phyloP scores from a whole-genome alignment of 2,797 vertebrate genomes.

The Micromesistius poutassou region DNA sequence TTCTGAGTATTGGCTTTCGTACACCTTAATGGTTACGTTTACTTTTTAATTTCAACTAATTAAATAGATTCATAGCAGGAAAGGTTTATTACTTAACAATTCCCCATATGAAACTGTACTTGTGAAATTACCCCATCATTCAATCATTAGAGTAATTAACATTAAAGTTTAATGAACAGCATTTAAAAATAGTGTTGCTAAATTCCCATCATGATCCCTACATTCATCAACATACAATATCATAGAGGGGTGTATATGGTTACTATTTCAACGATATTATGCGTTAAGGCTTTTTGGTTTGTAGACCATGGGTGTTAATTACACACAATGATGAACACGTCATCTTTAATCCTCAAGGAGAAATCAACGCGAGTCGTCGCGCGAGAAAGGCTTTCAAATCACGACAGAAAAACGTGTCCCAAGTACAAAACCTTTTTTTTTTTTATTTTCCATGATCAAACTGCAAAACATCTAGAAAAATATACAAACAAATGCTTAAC shows the following conservation, averaged over 20 bases:
- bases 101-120: not conserved
- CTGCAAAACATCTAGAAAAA: constrained; percentile 88
- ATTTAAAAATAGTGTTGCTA: not conserved
- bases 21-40: not conserved
- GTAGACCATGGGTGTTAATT: too few relatives aligned
- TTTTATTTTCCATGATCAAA: constrained; percentile 77
- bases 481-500: constrained; percentile 81
- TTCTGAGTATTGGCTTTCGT: not conserved
- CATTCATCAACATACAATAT: not conserved
- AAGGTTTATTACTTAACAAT: not conserved
- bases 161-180: not conserved
- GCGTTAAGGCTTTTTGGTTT: not conserved
- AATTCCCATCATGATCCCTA: not conserved
- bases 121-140: not conserved
- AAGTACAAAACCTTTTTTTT: constrained; percentile 78
- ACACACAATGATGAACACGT: too few relatives aligned
- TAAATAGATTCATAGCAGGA: not conserved
- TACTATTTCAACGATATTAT: not conserved
- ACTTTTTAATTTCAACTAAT: not conserved
- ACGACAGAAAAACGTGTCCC: constrained; percentile 25
- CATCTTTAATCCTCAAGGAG: not conserved
- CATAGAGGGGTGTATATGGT: not conserved
- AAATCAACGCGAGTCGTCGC: not conserved
- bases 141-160: not conserved
- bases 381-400: not conserved